Conservation (phyloP, 2,888 invertebrate species). For the Anticlea derivata region DNA sequence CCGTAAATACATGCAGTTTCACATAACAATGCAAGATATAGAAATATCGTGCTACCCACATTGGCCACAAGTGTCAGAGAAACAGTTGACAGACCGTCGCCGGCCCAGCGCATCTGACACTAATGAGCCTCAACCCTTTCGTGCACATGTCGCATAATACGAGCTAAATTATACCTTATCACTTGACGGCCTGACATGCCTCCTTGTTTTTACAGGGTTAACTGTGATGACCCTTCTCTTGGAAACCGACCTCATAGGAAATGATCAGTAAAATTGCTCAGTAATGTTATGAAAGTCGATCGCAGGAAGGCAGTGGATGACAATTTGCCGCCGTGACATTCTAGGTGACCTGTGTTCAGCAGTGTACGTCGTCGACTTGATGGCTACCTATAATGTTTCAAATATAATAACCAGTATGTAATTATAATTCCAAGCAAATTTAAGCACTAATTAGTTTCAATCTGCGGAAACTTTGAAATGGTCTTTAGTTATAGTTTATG, state of each 20-base stretch:
- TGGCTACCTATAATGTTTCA: too few relatives aligned
- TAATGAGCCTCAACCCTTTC: conserved; percentile 74
- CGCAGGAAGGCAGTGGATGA: background rate
- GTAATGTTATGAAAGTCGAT: conserved; percentile 1
- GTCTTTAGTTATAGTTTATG: too few relatives aligned
- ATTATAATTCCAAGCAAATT: too few relatives aligned
- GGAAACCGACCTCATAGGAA: conserved; percentile 13
- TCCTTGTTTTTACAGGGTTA: conserved; percentile 62
- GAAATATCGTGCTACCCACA: conserved; percentile 6
- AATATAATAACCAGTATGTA: too few relatives aligned
- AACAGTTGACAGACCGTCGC: conserved; percentile 51
- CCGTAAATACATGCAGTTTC: too few relatives aligned
- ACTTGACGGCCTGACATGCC: conserved; percentile 51
- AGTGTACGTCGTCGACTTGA: too few relatives aligned
- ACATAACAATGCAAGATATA: background rate
- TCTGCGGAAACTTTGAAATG: too few relatives aligned
- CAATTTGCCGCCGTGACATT: background rate
- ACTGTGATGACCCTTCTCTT: conserved; percentile 14
- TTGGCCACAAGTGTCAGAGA: conserved; percentile 27
- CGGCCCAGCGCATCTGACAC: conserved; percentile 54
- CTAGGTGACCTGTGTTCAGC: too few relatives aligned
- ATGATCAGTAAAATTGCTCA: conserved; percentile 9
- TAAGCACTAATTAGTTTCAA: too few relatives aligned
- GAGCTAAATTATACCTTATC: conserved; percentile 70
- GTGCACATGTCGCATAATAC: conserved; percentile 62